phyloP scores from a whole-genome alignment of 2,797 vertebrate species.

The Fistularia commersonii region DNA sequence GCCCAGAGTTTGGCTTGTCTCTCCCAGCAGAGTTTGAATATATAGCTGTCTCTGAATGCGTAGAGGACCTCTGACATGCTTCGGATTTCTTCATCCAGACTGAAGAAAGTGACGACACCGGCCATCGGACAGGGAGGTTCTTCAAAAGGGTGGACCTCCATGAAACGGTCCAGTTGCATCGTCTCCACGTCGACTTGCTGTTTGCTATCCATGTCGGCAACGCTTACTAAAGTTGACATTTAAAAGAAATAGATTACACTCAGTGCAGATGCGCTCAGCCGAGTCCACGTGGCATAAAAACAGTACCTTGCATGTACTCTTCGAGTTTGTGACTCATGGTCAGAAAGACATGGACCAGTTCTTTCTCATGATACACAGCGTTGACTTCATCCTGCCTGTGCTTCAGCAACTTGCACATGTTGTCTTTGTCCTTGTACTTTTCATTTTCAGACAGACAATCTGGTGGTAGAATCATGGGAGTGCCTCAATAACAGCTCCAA shows the following conservation, averaged over 20 bases:
- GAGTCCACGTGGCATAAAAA: background rate
- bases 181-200: constrained; percentile 58
- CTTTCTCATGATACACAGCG: constrained; percentile 65
- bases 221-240: constrained; percentile 54
- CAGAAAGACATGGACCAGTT: constrained; percentile 75
- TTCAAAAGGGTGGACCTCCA: constrained; percentile 57
- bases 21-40: constrained; percentile 83
- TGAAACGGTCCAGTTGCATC: constrained; percentile 56
- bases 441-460: constrained; percentile 66
- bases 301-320: constrained; percentile 75
- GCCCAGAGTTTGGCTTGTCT: constrained; percentile 46
- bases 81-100: constrained; percentile 62
- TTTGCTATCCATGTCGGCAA: constrained; percentile 54
- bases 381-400: constrained; percentile 68
- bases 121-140: constrained; percentile 16
- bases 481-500: background rate
- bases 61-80: constrained; percentile 63
- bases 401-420: constrained; percentile 66
- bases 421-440: constrained; percentile 45
- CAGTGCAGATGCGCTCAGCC: background rate
- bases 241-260: background rate
- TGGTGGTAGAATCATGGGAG: constrained; percentile 29
- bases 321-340: constrained; percentile 76
- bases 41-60: constrained; percentile 71
- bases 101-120: constrained; percentile 69